Evolutionary conservation across 2,113 vertebrate genomes (phyloP), one percentile per base, ranked within the genome.

Genomic region (Dasypus novemcinctus): DNA sequence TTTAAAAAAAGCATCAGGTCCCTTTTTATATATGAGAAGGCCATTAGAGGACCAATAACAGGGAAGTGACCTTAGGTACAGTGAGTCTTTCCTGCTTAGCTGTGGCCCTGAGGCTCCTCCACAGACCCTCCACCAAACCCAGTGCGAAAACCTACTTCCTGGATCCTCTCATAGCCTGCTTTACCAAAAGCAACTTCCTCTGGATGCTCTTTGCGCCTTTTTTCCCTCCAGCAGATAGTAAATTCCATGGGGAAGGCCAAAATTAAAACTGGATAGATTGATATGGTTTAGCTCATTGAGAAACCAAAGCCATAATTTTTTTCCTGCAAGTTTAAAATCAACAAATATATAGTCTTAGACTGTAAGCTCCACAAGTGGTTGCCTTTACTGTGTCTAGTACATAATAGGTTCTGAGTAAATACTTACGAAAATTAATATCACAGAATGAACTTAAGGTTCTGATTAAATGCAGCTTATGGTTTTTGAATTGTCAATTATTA

Each of bases 301-400:
- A 93, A 94, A 52, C 71, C 66, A 78, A 31, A 92, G 72, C 68
- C 68, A n/a, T 4, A 8, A 43, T 72, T 94, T 87, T 87, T 81
- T 96, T 61, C 69, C 69, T 29, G 41, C 72, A 43, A 49, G 71
- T 92, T 92, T 63, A 76, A 78, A 93, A 29, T 75, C 57, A 94
- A 7, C 74, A 86, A 49, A 64, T 13, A 64, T 13, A 36, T 20
- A 69, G 63, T 27, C 59, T 66, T 90, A 63, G 64, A 72, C 41
- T 8, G 0, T 43, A 12, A 20, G 43, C 49, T 75, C 46, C 29
- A 0, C 0, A 57, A 59, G 63, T 31, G 20, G 31, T 21, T 27
- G 23, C 64, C 59, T 0, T 7, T 23, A 1, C 2, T 0, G 13
- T 9, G 21, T 54, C 54, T 13, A 0, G 54, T 4, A 49, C n/a